Evolutionary conservation across 2,888 invertebrate genomes (phyloP), one percentile per base, ranked within the genome.

Genomic region (Lysandra coridon): DNA sequence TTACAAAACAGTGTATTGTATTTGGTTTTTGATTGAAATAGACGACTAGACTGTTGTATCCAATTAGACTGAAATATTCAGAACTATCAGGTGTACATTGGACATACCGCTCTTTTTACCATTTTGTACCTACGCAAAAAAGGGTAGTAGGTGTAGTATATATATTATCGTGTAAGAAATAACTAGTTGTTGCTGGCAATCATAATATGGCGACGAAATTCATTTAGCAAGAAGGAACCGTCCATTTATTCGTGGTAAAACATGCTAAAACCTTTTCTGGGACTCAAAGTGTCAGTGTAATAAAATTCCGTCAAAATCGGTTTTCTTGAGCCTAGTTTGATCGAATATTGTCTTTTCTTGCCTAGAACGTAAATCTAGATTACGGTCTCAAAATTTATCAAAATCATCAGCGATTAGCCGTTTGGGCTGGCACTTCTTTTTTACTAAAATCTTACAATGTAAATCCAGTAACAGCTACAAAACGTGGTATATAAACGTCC

Each of bases 1-100:
- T 69, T 69, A 69, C 17, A 69, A 69, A 69, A 23, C 30, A 64
- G 64, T 69, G 33, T 37, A 69, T 69, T 69, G 69, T 69, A 33
- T 69, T 69, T 69, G 33, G 69, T 69, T 69, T 69, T 69, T 12
- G 33, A 69, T 69, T 69, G 69, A 1, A 33, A 69, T 69, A 62
- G 62, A 2, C 64, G 64, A 30, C 30, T 64, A 12, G 33, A 69
- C 33, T 33, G 69, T 14, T 69, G 33, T 37, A 33, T 69, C 69
- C 69, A 69, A 69, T 69, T 69, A 69, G 5, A 5, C 12, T 30
- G 30, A 30, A 10, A 64, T 64, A 64, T 64, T 14, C 69, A 4
- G 14, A 69, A 37, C 69, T 3, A 64, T 64, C 64, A 30, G 14
- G 5, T 17, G 37, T 37, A 37, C 69, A 69, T 69, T 37, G 33